phyloP scores from a whole-genome alignment of 2,888 invertebrate species.

The Scaptomyza flava region DNA sequence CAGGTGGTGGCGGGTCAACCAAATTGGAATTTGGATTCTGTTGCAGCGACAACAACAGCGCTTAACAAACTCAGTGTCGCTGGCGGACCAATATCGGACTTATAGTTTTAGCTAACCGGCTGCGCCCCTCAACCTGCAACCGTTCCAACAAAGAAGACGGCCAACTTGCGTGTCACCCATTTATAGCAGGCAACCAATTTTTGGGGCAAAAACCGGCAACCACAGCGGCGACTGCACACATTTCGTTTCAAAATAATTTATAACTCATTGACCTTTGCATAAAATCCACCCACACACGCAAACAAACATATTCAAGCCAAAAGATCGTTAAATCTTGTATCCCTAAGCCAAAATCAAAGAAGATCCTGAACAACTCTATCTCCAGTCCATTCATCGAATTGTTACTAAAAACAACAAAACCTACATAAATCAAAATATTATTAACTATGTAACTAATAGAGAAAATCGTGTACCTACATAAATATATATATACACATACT shows the following conservation, averaged over 20 bases:
- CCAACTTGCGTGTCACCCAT: constrained; percentile 74
- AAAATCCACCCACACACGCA: constrained; percentile 16
- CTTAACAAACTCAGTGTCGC: constrained; percentile 81
- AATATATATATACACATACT: not conserved
- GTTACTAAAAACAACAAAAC: constrained; percentile 46
- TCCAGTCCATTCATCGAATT: constrained; percentile 20
- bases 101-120: constrained; percentile 82
- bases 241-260: constrained; percentile 73
- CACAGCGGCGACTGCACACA: constrained; percentile 49
- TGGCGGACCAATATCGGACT: constrained; percentile 83
- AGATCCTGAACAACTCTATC: constrained; percentile 31
- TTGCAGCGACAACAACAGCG: constrained; percentile 28
- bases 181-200: constrained; percentile 66
- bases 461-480: constrained; percentile 64
- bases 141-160: constrained; percentile 6
- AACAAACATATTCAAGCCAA: constrained; percentile 42
- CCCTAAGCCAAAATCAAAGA: constrained; percentile 29
- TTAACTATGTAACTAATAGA: constrained; percentile 50
- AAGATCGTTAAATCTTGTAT: constrained; percentile 24
- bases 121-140: constrained; percentile 17
- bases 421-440: constrained; percentile 15
- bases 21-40: constrained; percentile 52
- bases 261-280: constrained; percentile 62
- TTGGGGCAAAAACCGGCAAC: constrained; percentile 20
- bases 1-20: constrained; percentile 61